A percentile compares a stretch with the other conserved stretches of the same genome.
Evolutionary conservation across 2,113 vertebrate species (phyloP).

Genomic region (Sorex fumeus): DNA sequence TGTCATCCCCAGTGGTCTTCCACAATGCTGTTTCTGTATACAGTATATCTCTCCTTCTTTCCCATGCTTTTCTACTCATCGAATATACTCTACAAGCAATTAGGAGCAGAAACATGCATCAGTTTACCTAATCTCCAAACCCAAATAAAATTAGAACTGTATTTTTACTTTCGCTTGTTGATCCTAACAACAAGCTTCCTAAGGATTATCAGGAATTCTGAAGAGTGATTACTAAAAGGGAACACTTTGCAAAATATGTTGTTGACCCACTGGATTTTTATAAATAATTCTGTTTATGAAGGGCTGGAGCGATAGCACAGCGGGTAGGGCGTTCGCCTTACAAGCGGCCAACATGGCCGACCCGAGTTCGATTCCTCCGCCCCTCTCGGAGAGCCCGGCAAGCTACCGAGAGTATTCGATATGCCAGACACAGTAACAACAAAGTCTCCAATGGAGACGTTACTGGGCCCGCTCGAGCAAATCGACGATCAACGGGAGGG

Average conservation of each 20-base stretch:
- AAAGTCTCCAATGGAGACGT: too few species aligned
- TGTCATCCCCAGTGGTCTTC: neutral
- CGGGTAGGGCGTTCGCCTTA: too few species aligned
- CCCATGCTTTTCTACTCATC: accelerated
- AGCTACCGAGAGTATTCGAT: too few species aligned
- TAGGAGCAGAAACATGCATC: neutral
- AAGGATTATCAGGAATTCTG: neutral
- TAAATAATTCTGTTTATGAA: slow-evolving; percentile 8
- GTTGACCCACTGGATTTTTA: neutral
- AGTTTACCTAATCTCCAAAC: too few species aligned
- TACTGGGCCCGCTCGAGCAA: too few species aligned
- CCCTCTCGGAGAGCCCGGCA: too few species aligned
- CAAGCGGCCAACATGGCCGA: too few species aligned
- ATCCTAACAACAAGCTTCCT: neutral
- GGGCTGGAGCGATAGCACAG: too few species aligned
- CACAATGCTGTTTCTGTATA: neutral
- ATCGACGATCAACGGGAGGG: too few species aligned
- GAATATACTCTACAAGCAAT: neutral
- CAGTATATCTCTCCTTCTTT: neutral
- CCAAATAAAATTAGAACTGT: too few species aligned
- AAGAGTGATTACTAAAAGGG: neutral
- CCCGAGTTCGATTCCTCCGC: too few species aligned
- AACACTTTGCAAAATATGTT: neutral
- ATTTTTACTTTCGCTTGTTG: neutral
- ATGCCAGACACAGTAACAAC: too few species aligned